Conservation (phyloP, 2,888 invertebrate genomes). For the Dermolepida albohirtum region DNA sequence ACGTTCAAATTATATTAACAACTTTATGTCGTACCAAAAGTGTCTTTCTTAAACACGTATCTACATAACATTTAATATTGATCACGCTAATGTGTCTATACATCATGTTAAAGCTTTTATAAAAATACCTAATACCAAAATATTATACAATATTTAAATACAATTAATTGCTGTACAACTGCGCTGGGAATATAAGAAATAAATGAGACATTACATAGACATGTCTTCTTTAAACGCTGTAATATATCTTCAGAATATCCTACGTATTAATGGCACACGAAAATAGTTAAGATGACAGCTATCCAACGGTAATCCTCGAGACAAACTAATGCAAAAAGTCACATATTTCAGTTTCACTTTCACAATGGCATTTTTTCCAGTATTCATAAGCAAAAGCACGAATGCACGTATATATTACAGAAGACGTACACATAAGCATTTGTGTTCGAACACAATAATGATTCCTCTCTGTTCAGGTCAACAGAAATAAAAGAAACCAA, state of each 20-base stretch:
- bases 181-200: background rate
- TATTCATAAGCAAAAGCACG: background rate
- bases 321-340: slow-evolving; percentile 29
- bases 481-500: slow-evolving; percentile 10
- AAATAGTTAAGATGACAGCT: slow-evolving; percentile 21
- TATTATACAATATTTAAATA: slow-evolving; percentile 20
- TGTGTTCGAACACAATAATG: slow-evolving; percentile 29
- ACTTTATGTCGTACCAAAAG: no score
- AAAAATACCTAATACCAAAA: slow-evolving; percentile 17
- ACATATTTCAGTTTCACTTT: slow-evolving; percentile 26
- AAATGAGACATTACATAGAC: slow-evolving; percentile 13
- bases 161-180: slow-evolving; percentile 10
- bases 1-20: no score
- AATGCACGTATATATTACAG: slow-evolving; percentile 9
- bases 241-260: slow-evolving; percentile 30
- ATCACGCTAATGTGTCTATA: no score
- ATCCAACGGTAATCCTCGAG: slow-evolving; percentile 16
- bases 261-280: background rate
- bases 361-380: slow-evolving; percentile 8
- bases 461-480: slow-evolving; percentile 1
- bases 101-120: slow-evolving; percentile 2
- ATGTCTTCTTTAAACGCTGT: slow-evolving; percentile 22
- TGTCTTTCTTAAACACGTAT: no score
- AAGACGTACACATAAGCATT: slow-evolving; percentile 15
- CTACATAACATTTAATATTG: no score